Evolutionary conservation across 2,797 vertebrate genomes (phyloP).

Genomic region (Crocidura indochinensis): DNA sequence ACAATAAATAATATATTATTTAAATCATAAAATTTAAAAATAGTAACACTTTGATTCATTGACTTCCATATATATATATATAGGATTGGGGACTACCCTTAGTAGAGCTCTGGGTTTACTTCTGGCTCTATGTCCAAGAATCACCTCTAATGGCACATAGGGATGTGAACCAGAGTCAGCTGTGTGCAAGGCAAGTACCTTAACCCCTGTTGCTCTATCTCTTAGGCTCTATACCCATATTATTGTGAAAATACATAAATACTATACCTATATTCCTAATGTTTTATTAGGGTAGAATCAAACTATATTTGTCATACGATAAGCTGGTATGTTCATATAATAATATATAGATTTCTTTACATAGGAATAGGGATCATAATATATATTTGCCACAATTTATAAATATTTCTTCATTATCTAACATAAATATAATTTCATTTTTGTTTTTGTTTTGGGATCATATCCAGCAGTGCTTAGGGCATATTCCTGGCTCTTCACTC

Average conservation of each 20-base stretch:
- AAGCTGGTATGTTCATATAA: slow-evolving; percentile 27
- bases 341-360: neutral
- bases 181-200: too few species aligned
- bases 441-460: too few species aligned
- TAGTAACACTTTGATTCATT: neutral
- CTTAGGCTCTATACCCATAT: neutral
- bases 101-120: too few species aligned
- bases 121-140: too few species aligned
- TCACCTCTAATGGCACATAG: too few species aligned
- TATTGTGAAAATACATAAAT: neutral
- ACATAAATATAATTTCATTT: too few species aligned
- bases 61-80: neutral
- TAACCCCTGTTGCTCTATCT: neutral
- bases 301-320: neutral
- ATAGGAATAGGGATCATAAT: neutral
- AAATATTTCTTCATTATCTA: slow-evolving; percentile 32
- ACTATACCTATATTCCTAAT: neutral
- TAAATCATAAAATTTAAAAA: neutral
- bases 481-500: too few species aligned
- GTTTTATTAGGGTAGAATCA: slow-evolving; percentile 31
- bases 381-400: neutral
- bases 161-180: too few species aligned
- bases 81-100: too few species aligned
- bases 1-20: neutral
- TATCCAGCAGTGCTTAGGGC: too few species aligned